Percentiles rank a stretch among this genome's conserved stretches.
Evolutionary conservation across 2,113 vertebrate genomes (phyloP).

Genomic region (Globicephala melas): DNA sequence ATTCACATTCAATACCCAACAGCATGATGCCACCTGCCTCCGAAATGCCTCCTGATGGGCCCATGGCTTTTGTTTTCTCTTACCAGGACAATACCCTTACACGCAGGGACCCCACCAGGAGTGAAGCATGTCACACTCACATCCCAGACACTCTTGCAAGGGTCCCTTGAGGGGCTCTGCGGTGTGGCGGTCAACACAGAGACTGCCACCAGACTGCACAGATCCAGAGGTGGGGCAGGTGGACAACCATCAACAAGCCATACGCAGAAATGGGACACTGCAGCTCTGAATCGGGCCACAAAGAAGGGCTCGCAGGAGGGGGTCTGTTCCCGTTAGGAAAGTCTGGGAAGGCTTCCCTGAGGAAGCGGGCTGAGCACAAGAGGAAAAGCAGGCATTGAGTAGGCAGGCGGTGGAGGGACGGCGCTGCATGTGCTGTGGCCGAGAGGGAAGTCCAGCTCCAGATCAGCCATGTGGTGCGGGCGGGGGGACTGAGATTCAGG

Average conservation of each 20-base stretch:
- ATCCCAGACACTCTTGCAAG: neutral
- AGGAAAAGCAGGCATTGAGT: too few relatives aligned
- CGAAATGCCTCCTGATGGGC: too few relatives aligned
- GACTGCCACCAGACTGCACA: accelerated
- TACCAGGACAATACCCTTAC: neutral
- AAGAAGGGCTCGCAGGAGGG: neutral
- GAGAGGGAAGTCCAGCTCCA: neutral
- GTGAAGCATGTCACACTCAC: neutral
- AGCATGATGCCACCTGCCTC: neutral
- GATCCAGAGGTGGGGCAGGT: neutral
- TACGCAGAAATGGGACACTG: accelerated
- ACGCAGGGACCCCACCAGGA: neutral
- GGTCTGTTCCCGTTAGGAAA: neutral
- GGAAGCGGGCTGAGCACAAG: neutral
- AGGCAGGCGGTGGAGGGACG: neutral
- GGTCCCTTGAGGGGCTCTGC: accelerated
- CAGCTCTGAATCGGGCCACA: neutral
- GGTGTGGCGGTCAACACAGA: accelerated
- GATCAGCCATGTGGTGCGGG: accelerated
- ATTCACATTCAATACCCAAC: neutral
- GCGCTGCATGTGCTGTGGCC: neutral
- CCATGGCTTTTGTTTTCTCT: neutral
- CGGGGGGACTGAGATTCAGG: neutral
- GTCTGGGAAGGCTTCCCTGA: neutral
- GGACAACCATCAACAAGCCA: neutral